Evolutionary conservation across 2,888 invertebrate species (phyloP).

Genomic region (Epinotia demarniana): DNA sequence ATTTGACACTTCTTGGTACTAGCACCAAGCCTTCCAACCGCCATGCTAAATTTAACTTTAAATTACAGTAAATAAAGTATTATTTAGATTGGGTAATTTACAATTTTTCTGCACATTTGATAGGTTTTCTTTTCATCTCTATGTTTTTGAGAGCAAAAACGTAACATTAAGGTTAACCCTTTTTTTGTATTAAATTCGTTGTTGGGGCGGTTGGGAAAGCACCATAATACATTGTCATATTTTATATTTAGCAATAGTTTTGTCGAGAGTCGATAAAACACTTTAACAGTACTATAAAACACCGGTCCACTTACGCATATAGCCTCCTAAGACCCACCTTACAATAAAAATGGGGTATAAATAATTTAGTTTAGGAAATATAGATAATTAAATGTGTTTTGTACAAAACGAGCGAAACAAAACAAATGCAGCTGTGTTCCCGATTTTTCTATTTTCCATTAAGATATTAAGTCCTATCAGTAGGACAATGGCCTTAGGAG

Average conservation of each 20-base stretch:
- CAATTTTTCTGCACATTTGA: not conserved
- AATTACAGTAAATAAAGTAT: not conserved
- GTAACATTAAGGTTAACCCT: not conserved
- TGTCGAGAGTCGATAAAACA: slow-evolving; percentile 47
- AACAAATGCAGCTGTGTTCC: no score
- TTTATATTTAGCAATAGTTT: slow-evolving; percentile 25
- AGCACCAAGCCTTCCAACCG: slow-evolving; percentile 15
- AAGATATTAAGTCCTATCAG: no score
- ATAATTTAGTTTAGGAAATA: no score
- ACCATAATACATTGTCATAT: slow-evolving; percentile 23
- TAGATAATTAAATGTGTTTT: no score
- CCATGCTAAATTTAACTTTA: slow-evolving; percentile 1
- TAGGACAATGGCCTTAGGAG: no score
- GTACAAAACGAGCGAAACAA: no score
- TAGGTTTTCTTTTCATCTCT: not conserved
- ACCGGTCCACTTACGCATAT: no score
- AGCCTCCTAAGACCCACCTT: no score
- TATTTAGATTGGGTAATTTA: not conserved
- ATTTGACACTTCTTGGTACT: slow-evolving; percentile 42
- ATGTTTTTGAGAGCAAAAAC: not conserved
- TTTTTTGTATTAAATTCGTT: slow-evolving; percentile 6
- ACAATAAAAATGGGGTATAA: no score
- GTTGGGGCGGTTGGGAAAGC: slow-evolving; percentile 14
- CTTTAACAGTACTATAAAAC: not conserved
- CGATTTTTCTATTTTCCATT: no score